Base-by-base conservation (phyloP, 2,113 vertebrate species). In the Tretioscincus oriximinensis region DNA sequence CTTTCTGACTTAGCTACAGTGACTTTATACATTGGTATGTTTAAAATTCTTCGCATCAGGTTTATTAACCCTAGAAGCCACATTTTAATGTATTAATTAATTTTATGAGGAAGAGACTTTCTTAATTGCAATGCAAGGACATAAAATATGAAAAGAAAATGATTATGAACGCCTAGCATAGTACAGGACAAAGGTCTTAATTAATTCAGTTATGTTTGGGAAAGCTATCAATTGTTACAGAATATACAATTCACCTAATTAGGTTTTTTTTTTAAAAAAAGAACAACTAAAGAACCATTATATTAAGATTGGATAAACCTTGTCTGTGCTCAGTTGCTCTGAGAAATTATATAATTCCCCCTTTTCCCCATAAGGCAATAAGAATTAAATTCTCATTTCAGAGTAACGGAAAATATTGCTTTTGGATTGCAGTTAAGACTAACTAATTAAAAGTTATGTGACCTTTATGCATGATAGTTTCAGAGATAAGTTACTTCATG, bases 41-140 rank as follows among this genome's bases (percentile, higher is more conserved):
- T 81, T 91, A 29, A 79, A 20, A 5, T 1, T 76, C 28, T 47
- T 67, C 83, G 35, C 29, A 12, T 64, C 76, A 73, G 31, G 63
- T 29, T 45, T 81, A 58, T 83, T 88, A 26, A 65, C 22, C n/a
- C 29, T 88, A 66, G 78, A 66, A 81, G 41, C 28, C 31, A 20
- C 35, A 60, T 63, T 14, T 60, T 60, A 60, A 2, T 81, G 54
- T 16, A 28, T 21, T 72, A 28, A 65, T n/a, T 64, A 65, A 9
- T n/a, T 51, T 26, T 54, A 35, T 26, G 21, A 29, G 61, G 8
- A 70, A 35, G 80, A 22, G 68, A 63, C 81, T 29, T 80, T 84
- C 86, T 67, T 68, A 54, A 84, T 80, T 75, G 14, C 77, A 78
- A 41, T 45, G 31, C 28, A 69, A 29, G 26, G 41, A 7, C 78